Evolutionary conservation across 2,113 vertebrate species (phyloP).

Genomic region (Hippocampus abdominalis): DNA sequence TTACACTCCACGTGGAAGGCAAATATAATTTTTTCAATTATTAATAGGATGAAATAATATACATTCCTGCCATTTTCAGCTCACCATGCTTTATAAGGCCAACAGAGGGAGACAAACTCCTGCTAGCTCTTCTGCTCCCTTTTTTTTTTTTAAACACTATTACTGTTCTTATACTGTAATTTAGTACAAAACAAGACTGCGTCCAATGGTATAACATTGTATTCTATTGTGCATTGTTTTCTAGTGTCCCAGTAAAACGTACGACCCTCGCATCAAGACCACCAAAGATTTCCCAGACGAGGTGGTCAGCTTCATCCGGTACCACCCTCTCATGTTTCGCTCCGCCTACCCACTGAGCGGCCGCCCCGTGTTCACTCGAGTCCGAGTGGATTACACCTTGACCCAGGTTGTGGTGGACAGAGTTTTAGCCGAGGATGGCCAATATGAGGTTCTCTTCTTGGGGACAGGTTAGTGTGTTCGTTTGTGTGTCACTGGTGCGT

Average conservation of each 20-base stretch:
- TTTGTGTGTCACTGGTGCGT: not conserved
- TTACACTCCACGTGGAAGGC: too few relatives aligned
- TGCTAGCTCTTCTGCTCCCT: not conserved
- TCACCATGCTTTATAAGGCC: conserved; percentile 23
- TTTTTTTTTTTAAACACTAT: too few relatives aligned
- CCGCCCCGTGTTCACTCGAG: conserved; percentile 83
- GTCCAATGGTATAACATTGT: not conserved
- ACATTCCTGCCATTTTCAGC: too few relatives aligned
- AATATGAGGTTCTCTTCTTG: conserved; percentile 94
- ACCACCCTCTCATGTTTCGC: conserved; percentile 88
- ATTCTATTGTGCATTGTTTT: not conserved
- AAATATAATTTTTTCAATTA: too few relatives aligned
- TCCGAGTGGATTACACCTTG: conserved; percentile 86
- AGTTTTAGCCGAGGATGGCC: conserved; percentile 89
- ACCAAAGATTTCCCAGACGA: conserved; percentile 96
- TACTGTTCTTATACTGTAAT: not conserved
- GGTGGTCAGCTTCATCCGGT: conserved; percentile 87
- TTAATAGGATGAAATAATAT: too few relatives aligned
- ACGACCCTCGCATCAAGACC: conserved; percentile 87
- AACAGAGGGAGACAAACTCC: conserved; percentile 59
- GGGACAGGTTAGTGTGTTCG: conserved; percentile 81
- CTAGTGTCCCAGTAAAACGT: conserved; percentile 95
- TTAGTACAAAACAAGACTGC: not conserved
- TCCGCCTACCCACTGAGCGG: conserved; percentile 78
- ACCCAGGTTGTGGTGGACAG: conserved; percentile 92